Percentiles rank a stretch among this genome's conserved stretches.
These are phyloP conservation scores for Nylanderia fulva DNA, from an alignment of 1,140 invertebrate species.

Conservation along the genomic window DNA sequence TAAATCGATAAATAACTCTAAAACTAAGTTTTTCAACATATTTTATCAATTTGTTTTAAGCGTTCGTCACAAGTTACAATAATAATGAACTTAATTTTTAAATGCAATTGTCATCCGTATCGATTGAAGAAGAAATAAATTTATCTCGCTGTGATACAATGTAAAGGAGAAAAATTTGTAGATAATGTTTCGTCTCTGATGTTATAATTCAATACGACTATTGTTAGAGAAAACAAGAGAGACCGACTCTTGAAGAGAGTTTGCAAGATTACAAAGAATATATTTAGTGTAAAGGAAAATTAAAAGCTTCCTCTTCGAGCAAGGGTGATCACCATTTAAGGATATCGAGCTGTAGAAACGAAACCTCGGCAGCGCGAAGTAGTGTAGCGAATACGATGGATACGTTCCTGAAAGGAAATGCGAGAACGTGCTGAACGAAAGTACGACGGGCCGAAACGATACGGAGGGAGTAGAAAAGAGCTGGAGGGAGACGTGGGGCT, in stretches of 20 bases:
- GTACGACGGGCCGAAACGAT: slow-evolving; percentile 8
- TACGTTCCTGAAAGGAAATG: slow-evolving; percentile 39
- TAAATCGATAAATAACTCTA: neutral
- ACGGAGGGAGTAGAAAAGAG: slow-evolving; percentile 44
- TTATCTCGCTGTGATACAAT: neutral
- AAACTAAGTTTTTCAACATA: neutral
- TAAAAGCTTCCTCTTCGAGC: neutral
- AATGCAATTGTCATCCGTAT: no score
- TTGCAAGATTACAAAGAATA: neutral
- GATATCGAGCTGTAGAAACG: slow-evolving; percentile 23
- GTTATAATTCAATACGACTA: neutral
- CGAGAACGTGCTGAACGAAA: slow-evolving; percentile 50
- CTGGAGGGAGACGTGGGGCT: slow-evolving; percentile 45
- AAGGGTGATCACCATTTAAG: slow-evolving; percentile 17
- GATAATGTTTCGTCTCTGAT: neutral
- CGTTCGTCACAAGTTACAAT: no score
- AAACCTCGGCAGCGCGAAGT: slow-evolving; percentile 32
- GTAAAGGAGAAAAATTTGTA: neutral
- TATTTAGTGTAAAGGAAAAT: slow-evolving; percentile 9
- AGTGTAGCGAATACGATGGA: neutral
- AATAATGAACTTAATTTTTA: no score
- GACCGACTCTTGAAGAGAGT: no score
- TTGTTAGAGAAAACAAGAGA: neutral
- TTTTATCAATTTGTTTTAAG: no score
- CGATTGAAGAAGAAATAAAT: neutral